phyloP scores from a whole-genome alignment of 2,888 invertebrate species.

The Drosophila colorata region DNA sequence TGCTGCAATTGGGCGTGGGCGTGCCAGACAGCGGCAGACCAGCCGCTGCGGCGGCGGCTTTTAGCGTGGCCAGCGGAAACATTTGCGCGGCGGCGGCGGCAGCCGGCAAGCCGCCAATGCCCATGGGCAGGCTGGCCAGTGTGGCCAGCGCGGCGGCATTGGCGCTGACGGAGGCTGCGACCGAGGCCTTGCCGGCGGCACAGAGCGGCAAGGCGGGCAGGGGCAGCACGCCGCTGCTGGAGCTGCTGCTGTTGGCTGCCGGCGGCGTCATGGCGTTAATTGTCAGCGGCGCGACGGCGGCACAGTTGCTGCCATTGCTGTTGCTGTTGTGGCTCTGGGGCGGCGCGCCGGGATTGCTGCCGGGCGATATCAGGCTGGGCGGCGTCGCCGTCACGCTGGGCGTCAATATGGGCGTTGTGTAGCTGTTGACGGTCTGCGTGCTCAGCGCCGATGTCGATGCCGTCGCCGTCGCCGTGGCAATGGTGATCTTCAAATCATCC shows the following conservation, averaged over 20 bases:
- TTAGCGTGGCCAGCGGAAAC: slow-evolving; percentile 72
- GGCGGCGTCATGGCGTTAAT: slow-evolving; percentile 59
- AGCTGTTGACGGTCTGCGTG: slow-evolving; percentile 64
- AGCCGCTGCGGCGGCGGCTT: slow-evolving; percentile 68
- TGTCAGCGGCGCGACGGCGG: slow-evolving; percentile 59
- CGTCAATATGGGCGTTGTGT: slow-evolving; percentile 53
- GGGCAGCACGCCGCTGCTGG: slow-evolving; percentile 64
- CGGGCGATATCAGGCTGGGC: slow-evolving; percentile 65
- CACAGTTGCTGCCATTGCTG: slow-evolving; percentile 67
- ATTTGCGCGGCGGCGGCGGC: slow-evolving; percentile 68
- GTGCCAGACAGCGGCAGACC: slow-evolving; percentile 60
- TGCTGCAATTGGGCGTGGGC: slow-evolving; percentile 69
- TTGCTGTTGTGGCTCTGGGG: slow-evolving; percentile 56
- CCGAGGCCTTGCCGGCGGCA: slow-evolving; percentile 45
- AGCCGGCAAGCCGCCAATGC: slow-evolving; percentile 49
- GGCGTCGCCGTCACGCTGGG: slow-evolving; percentile 59
- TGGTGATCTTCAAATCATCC: slow-evolving; percentile 75
- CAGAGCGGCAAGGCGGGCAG: slow-evolving; percentile 66
- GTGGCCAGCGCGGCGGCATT: slow-evolving; percentile 58
- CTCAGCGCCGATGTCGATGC: slow-evolving; percentile 44
- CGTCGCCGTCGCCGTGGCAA: slow-evolving; percentile 50
- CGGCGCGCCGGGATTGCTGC: slow-evolving; percentile 36
- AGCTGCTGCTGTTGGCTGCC: slow-evolving; percentile 42
- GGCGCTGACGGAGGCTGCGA: slow-evolving; percentile 40
- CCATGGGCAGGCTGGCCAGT: slow-evolving; percentile 60